Evolutionary conservation across 2,888 invertebrate genomes (phyloP).

Genomic region (Volucella inflata): DNA sequence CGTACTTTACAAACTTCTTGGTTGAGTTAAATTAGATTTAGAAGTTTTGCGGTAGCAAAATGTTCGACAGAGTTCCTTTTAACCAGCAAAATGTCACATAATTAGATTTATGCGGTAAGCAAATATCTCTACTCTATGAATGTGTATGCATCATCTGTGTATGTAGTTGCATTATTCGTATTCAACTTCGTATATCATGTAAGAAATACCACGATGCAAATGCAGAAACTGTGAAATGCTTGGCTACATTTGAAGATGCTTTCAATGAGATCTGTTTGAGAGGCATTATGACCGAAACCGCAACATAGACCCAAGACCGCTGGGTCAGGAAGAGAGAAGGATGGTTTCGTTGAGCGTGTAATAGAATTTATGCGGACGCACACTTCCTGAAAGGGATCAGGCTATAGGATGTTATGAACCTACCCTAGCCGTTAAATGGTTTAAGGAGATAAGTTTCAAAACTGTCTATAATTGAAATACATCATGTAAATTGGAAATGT

Average conservation of each 20-base stretch:
- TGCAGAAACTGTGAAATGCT: constrained; percentile 42
- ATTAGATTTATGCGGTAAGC: constrained; percentile 71
- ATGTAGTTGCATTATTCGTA: neutral
- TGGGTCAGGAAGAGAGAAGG: neutral
- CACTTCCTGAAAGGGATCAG: constrained; percentile 6
- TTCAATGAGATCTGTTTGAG: constrained; percentile 48
- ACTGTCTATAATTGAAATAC: constrained; percentile 58
- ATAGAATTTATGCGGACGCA: constrained; percentile 57
- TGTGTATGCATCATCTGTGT: constrained; percentile 10
- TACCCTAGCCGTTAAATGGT: neutral
- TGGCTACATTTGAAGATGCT: constrained; percentile 41
- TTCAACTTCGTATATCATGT: no score
- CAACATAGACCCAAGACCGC: neutral
- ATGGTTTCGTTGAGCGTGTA: constrained; percentile 46
- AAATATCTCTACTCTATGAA: constrained; percentile 10
- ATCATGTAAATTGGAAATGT: constrained; percentile 39
- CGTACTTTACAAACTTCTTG: no score
- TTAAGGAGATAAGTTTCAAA: constrained; percentile 51
- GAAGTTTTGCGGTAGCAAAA: constrained; percentile 64
- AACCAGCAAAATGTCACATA: constrained; percentile 70
- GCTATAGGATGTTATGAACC: constrained; percentile 3
- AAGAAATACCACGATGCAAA: constrained; percentile 2
- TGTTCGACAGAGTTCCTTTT: constrained; percentile 63
- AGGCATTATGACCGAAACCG: constrained; percentile 38
- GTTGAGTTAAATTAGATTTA: constrained; percentile 65